Evolutionary conservation across 2,113 vertebrate genomes (phyloP).

Genomic region (Oreochromis spilurus): DNA sequence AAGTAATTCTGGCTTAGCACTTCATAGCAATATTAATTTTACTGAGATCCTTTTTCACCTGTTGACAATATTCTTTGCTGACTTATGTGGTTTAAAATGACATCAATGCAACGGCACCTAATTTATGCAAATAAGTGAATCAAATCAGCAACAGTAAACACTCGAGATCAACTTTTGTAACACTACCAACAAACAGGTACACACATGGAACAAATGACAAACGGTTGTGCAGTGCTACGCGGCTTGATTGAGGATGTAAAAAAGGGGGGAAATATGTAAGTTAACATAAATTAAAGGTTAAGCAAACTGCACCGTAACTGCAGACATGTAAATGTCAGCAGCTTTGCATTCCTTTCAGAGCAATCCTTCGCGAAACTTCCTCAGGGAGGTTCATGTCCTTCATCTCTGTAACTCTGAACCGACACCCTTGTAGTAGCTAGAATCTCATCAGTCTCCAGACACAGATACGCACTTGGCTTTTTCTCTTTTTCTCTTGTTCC

Average conservation of each 20-base stretch:
- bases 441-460: conserved; percentile 9
- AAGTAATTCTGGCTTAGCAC: neutral
- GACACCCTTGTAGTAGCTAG: neutral
- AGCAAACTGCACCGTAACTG: conserved; percentile 29
- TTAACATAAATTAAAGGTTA: conserved; percentile 35
- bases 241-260: neutral
- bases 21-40: neutral
- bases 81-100: neutral
- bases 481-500: neutral
- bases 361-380: conserved; percentile 30
- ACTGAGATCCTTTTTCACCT: neutral
- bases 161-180: neutral
- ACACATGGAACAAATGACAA: neutral
- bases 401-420: conserved; percentile 31
- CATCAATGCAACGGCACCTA: neutral
- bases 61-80: neutral
- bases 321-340: conserved; percentile 39
- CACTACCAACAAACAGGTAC: neutral
- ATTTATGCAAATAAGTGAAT: neutral
- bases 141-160: neutral
- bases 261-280: neutral
- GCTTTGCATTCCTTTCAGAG: conserved; percentile 37
- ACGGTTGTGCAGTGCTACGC: neutral
- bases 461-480: neutral
- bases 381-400: conserved; percentile 52